Evolutionary conservation across 2,888 invertebrate genomes (phyloP), one percentile per base, ranked within the genome.

Genomic region (Bellardia bayeri): DNA sequence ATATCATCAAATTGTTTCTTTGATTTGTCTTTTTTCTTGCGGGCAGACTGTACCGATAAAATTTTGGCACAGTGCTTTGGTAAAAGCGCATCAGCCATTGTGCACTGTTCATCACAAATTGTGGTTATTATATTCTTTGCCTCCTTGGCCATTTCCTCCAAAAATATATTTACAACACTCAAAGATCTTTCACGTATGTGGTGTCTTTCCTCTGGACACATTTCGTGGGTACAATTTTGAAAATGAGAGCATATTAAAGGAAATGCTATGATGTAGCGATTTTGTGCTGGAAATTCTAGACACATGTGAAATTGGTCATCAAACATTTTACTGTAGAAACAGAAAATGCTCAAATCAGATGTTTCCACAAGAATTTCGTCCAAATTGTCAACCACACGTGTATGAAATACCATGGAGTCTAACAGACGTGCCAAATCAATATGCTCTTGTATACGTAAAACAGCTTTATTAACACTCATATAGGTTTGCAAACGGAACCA

Each of bases 291-390:
- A 92, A 99, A 99, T 93, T 99, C 99, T 89, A 99, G 95, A 94
- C 99, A 99, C 98, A 98, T 98, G 92, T 98, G 98, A 93, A 99
- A 99, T 94, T 99, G 99, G 91, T 98, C 98, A 93, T 99, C 98
- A 94, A 99, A 99, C 93, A 98, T 97, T 94, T 98, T 97, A 91
- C 97, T 98, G 93, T 99, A 99, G 92, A 99, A 99, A 93, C 99
- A 99, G 93, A 99, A 99, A 89, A 99, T 96, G 0, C 99, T 99
- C 23, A 99, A 95, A 94, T 99, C 99, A 0, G 99, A 99, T 3
- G 99, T 98, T 94, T 99, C 99, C 1, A 97, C 97, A 90, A 99
- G 95, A 93, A 99, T 97, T 94, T 99, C 99, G 94, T 99, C 99
- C 72, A 99, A 95, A 93, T 97, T 98, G 93, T 99, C 99, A 1